phyloP scores from a whole-genome alignment of 1,140 invertebrate species.

The Drosophila lini region DNA sequence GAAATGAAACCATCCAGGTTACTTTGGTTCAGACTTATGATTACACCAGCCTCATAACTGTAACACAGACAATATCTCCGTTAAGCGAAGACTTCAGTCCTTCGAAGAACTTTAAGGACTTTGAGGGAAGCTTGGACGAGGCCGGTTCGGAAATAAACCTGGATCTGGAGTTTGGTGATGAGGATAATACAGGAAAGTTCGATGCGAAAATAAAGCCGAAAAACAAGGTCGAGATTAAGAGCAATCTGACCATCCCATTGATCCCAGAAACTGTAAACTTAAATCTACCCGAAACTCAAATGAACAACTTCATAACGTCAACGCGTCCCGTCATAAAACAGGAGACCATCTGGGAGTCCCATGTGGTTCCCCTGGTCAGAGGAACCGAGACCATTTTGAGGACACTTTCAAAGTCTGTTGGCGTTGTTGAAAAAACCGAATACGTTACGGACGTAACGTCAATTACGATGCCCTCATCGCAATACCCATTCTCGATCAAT shows the following conservation, averaged over 20 bases:
- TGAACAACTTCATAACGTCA: slow-evolving; percentile 88
- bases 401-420: slow-evolving; percentile 90
- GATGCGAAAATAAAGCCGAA: slow-evolving; percentile 84
- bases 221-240: slow-evolving; percentile 44
- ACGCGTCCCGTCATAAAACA: slow-evolving; percentile 90
- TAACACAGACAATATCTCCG: slow-evolving; percentile 94
- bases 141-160: slow-evolving; percentile 94
- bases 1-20: slow-evolving; percentile 89
- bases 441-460: slow-evolving; percentile 91
- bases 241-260: slow-evolving; percentile 37
- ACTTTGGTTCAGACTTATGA: slow-evolving; percentile 95
- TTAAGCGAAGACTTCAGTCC: slow-evolving; percentile 89
- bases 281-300: slow-evolving; percentile 24
- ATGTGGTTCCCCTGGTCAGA: slow-evolving; percentile 91
- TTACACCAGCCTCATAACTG: slow-evolving; percentile 92
- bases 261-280: slow-evolving; percentile 25
- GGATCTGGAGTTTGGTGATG: slow-evolving; percentile 93
- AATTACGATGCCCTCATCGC: slow-evolving; percentile 86
- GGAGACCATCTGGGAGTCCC: slow-evolving; percentile 92
- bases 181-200: slow-evolving; percentile 88
- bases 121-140: slow-evolving; percentile 93
- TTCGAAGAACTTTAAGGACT: slow-evolving; percentile 90
- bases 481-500: slow-evolving; percentile 84
- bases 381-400: slow-evolving; percentile 90
- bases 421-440: slow-evolving; percentile 90